phyloP scores from a whole-genome alignment of 2,113 vertebrate species.

The Aldabrachelys gigantea region DNA sequence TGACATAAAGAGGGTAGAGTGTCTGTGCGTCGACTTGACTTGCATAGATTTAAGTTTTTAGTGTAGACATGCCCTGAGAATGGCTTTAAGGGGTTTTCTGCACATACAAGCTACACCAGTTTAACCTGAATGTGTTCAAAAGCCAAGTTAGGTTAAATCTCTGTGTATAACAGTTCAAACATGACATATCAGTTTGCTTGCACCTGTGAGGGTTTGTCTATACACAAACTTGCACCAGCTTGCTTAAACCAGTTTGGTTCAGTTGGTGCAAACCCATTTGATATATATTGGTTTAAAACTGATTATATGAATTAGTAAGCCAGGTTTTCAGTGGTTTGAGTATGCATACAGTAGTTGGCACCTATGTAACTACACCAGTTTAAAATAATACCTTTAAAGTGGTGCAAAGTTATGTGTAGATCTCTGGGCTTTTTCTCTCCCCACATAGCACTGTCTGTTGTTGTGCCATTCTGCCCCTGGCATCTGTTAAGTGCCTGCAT shows the following conservation, averaged over 20 bases:
- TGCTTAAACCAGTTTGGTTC: not conserved
- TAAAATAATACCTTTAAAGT: constrained; percentile 57
- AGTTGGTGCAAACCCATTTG: not conserved
- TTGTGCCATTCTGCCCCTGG: constrained; percentile 77
- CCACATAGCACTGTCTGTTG: constrained; percentile 56
- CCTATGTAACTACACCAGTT: not conserved
- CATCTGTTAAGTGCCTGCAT: constrained; percentile 79
- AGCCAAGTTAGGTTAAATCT: not conserved
- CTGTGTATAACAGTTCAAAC: constrained; percentile 14
- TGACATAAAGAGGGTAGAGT: too few relatives aligned
- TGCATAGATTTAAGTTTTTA: too few relatives aligned
- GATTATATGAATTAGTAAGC: not conserved
- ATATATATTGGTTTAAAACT: not conserved
- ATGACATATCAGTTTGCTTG: constrained; percentile 23
- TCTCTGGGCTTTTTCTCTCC: constrained; percentile 52
- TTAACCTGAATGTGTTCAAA: constrained; percentile 38
- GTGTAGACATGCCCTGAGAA: too few relatives aligned
- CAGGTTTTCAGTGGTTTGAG: not conserved
- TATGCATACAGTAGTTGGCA: constrained; percentile 9
- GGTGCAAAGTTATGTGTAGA: constrained; percentile 64
- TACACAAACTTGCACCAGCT: not conserved
- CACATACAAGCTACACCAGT: not conserved
- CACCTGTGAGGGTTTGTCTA: not conserved
- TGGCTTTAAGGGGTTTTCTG: not conserved
- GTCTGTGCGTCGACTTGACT: too few relatives aligned